Evolutionary conservation across 2,113 vertebrate genomes (phyloP).

Genomic region (Micromys minutus): DNA sequence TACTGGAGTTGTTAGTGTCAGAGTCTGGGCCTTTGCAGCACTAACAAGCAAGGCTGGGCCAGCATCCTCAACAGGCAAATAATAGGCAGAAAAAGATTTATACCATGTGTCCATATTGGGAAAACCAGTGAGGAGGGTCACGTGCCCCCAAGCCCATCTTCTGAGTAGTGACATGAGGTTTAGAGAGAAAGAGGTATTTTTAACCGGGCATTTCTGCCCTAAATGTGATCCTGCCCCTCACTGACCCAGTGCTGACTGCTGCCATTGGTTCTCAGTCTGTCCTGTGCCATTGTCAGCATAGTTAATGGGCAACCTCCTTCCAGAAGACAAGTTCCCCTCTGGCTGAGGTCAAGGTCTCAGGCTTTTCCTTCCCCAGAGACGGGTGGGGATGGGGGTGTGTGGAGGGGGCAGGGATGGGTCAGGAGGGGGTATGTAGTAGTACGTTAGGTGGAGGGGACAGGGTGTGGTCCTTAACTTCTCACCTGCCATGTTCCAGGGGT

Average conservation of each 20-base stretch:
- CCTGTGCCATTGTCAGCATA: neutral
- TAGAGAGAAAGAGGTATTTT: too few relatives aligned
- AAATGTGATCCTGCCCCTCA: neutral
- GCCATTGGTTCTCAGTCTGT: neutral
- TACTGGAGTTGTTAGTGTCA: neutral
- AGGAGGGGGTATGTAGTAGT: too few relatives aligned
- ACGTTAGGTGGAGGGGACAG: too few relatives aligned
- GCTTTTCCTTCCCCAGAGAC: neutral
- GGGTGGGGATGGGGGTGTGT: too few relatives aligned
- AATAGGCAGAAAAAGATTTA: neutral
- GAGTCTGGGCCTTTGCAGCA: neutral
- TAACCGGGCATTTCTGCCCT: neutral
- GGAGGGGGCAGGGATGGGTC: too few relatives aligned
- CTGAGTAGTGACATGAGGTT: neutral
- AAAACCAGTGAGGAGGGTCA: neutral
- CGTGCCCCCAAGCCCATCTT: neutral
- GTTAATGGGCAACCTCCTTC: neutral
- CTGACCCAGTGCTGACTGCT: neutral
- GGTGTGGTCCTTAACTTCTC: neutral
- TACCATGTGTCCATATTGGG: neutral
- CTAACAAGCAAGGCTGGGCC: neutral
- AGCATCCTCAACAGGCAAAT: neutral
- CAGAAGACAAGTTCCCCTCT: neutral
- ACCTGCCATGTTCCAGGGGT: neutral
- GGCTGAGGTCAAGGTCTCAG: neutral